Evolutionary conservation across 2,888 invertebrate genomes (phyloP).

Genomic region (Aelia acuminata): DNA sequence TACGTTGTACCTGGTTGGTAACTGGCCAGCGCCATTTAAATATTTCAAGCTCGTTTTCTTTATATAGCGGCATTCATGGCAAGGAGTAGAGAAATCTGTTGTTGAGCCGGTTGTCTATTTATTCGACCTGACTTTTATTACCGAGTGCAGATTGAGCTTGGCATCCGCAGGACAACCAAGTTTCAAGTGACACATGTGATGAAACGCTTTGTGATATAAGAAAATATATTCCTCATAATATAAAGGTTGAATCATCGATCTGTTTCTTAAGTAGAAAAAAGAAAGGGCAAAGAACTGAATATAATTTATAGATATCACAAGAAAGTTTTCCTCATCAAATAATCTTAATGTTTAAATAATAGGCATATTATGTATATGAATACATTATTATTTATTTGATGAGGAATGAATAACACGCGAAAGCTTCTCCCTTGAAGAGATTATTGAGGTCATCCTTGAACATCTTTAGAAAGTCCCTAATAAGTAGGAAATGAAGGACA

Average conservation of each 20-base stretch:
- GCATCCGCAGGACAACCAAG: not conserved
- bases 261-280: not conserved
- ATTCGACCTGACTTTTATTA: slow-evolving; percentile 15
- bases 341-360: no score
- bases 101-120: slow-evolving; percentile 3
- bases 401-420: not conserved
- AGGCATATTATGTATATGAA: no score
- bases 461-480: slow-evolving; percentile 17
- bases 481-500: not conserved
- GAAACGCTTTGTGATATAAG: not conserved
- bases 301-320: no score
- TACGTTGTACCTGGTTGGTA: not conserved
- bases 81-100: slow-evolving; percentile 9
- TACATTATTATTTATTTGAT: not conserved
- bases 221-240: not conserved
- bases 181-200: not conserved
- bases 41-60: slow-evolving; percentile 29
- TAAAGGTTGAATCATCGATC: not conserved
- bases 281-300: no score
- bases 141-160: slow-evolving; percentile 6
- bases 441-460: not conserved
- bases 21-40: not conserved
- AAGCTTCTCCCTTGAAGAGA: not conserved
- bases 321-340: no score
- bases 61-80: slow-evolving; percentile 40